A percentile compares a stretch with the other conserved stretches of the same genome.
Evolutionary conservation across 2,888 invertebrate species (phyloP).

Genomic region (Petrolisthes manimaculis): DNA sequence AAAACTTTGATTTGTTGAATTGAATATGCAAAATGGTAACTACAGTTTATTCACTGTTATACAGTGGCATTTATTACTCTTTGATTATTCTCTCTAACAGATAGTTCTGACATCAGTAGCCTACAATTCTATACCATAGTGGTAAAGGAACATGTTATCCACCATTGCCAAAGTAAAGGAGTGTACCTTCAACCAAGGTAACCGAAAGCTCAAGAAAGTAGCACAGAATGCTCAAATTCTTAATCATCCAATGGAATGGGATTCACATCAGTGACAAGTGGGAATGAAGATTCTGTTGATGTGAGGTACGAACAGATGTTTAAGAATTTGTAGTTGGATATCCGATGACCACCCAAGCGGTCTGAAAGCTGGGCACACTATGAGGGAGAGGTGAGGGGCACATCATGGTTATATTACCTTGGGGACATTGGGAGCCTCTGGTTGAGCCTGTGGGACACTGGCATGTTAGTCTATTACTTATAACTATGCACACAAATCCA

Average conservation of each 20-base stretch:
- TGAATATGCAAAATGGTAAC: too few species aligned
- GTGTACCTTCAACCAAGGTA: background rate
- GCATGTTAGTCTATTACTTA: slow-evolving; percentile 59
- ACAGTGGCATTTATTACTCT: too few species aligned
- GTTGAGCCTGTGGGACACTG: slow-evolving; percentile 65
- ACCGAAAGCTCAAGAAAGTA: slow-evolving; percentile 10
- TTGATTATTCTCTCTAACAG: too few species aligned
- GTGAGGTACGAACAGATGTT: background rate
- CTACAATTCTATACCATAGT: too few species aligned
- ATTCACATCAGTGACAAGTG: too few species aligned
- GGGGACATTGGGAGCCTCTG: slow-evolving; percentile 61
- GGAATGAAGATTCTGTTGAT: too few species aligned
- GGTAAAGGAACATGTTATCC: background rate
- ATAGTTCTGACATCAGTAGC: too few species aligned
- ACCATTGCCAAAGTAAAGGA: background rate
- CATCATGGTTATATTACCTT: slow-evolving; percentile 56
- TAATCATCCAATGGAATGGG: background rate
- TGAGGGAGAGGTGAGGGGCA: slow-evolving; percentile 22
- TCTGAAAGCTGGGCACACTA: slow-evolving; percentile 23
- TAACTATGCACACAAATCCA: slow-evolving; percentile 70
- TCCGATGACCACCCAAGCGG: slow-evolving; percentile 26
- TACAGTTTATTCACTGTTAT: too few species aligned
- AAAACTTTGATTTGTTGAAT: too few species aligned
- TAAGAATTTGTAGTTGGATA: slow-evolving; percentile 28
- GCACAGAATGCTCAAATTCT: slow-evolving; percentile 18